These are phyloP conservation scores for Gryllus longicercus DNA, from an alignment of 2,888 invertebrate genomes.

Conservation along the genomic window DNA sequence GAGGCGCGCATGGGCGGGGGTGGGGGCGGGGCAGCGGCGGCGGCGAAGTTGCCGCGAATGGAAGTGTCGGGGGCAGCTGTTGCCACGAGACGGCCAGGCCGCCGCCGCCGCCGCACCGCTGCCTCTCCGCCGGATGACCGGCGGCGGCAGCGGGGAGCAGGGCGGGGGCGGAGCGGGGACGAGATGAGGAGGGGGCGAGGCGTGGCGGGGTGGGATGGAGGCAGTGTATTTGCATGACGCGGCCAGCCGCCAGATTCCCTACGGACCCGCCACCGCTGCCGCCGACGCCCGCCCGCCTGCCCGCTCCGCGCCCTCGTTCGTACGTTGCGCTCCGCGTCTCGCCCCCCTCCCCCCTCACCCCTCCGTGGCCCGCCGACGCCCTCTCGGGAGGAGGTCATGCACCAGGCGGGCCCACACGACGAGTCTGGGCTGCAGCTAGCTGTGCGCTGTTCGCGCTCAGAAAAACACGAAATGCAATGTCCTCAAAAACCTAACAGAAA, in stretches of 20 bases:
- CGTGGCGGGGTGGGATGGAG: no score
- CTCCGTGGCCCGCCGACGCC: no score
- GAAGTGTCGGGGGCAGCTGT: slow-evolving; percentile 33
- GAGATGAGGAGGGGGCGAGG: neutral
- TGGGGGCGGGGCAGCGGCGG: neutral
- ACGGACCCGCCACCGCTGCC: neutral
- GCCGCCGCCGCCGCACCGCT: neutral
- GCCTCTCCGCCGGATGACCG: neutral
- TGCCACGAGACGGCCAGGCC: slow-evolving; percentile 26
- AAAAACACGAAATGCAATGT: no score
- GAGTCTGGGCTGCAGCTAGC: no score
- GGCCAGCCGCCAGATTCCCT: neutral
- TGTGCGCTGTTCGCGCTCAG: no score
- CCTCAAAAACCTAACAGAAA: no score
- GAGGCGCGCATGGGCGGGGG: neutral
- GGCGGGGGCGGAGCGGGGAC: neutral
- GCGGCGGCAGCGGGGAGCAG: neutral
- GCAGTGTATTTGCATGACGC: slow-evolving; percentile 12
- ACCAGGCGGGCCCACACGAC: no score
- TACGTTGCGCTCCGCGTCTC: no score
- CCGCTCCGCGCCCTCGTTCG: no score
- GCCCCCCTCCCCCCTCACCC: no score
- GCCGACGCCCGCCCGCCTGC: neutral
- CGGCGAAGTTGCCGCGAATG: slow-evolving; percentile 28
- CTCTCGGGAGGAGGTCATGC: no score